Conservation (phyloP, 1,140 invertebrate genomes). For the Palaemon carinicauda region DNA sequence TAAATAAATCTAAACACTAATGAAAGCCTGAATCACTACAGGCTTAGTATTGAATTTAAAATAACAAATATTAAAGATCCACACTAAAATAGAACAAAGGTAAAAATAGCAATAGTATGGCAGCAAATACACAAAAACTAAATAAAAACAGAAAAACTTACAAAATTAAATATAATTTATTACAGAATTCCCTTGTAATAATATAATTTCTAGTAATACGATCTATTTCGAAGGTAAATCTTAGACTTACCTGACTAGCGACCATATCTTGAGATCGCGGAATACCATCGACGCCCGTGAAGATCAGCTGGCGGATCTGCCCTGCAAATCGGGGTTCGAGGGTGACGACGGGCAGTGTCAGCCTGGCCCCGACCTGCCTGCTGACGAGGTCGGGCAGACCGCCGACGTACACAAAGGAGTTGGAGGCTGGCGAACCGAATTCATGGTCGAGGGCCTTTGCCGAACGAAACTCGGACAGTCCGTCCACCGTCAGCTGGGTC, state of each 20-base stretch:
- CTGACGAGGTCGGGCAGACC: slow-evolving; percentile 91
- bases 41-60: too few relatives aligned
- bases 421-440: slow-evolving; percentile 86
- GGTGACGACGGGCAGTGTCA: slow-evolving; percentile 87
- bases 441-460: slow-evolving; percentile 61
- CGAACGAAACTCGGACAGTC: slow-evolving; percentile 74
- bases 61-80: too few relatives aligned
- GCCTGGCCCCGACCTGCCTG: slow-evolving; percentile 75
- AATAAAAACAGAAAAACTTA: too few relatives aligned
- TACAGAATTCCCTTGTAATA: too few relatives aligned
- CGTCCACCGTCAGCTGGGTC: slow-evolving; percentile 83
- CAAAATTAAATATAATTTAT: too few relatives aligned
- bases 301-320: slow-evolving; percentile 84
- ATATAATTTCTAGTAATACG: too few relatives aligned
- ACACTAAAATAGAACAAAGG: too few relatives aligned
- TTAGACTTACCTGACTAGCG: slow-evolving; percentile 76
- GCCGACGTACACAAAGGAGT: slow-evolving; percentile 91
- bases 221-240: background rate
- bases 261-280: slow-evolving; percentile 73
- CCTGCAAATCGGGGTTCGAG: slow-evolving; percentile 90
- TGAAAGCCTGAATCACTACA: too few relatives aligned
- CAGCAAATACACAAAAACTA: too few relatives aligned
- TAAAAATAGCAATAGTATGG: too few relatives aligned
- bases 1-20: too few relatives aligned
- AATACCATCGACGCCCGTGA: slow-evolving; percentile 78